phyloP scores from a whole-genome alignment of 1,140 invertebrate genomes.

The Neocloeon triangulifer region DNA sequence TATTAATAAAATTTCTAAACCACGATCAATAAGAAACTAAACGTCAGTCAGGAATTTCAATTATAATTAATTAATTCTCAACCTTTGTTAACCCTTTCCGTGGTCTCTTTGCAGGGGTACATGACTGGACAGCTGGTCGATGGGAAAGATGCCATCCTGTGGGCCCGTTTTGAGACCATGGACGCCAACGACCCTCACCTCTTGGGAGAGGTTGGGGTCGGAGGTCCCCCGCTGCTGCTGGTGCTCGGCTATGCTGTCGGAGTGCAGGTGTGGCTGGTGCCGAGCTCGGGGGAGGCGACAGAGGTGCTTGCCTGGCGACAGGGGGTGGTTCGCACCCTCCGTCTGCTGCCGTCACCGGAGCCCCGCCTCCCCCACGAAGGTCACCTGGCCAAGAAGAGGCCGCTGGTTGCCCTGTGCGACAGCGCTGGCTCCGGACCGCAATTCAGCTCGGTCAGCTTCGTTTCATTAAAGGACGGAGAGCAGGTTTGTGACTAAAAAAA shows the following conservation, averaged over 20 bases:
- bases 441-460: constrained; percentile 69
- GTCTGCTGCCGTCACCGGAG: constrained; percentile 48
- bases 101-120: constrained; percentile 25
- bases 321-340: constrained; percentile 56
- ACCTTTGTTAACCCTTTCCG: too few relatives aligned
- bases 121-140: constrained; percentile 26
- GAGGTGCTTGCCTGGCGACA: constrained; percentile 80
- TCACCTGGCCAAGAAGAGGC: constrained; percentile 49
- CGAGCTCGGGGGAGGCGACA: constrained; percentile 62
- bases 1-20: constrained; percentile 1
- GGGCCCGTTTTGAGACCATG: constrained; percentile 59
- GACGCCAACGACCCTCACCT: constrained; percentile 56
- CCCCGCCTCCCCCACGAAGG: constrained; percentile 11
- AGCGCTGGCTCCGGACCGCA: constrained; percentile 52
- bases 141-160: constrained; percentile 46
- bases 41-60: not conserved
- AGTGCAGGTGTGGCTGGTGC: constrained; percentile 58
- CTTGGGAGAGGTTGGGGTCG: constrained; percentile 28
- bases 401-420: constrained; percentile 73
- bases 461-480: constrained; percentile 73
- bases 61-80: too few relatives aligned
- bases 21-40: constrained; percentile 1
- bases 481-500: constrained; percentile 28
- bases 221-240: constrained; percentile 53
- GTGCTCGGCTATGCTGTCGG: constrained; percentile 64